phyloP scores from a whole-genome alignment of 2,113 vertebrate species.

The Cebus imitator region DNA sequence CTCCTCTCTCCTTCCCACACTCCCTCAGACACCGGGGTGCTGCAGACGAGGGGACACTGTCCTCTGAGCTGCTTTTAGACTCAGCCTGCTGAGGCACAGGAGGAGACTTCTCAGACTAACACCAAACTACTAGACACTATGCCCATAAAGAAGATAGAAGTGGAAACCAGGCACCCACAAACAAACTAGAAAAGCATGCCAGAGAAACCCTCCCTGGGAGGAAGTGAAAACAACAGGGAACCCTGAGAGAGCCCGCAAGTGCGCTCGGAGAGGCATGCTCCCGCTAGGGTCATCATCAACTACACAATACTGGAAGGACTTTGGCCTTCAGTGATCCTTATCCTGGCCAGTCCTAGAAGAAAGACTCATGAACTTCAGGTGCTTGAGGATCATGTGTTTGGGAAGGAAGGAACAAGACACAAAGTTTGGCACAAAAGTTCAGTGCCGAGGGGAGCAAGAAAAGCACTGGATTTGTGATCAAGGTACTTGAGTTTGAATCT shows the following conservation, averaged over 20 bases:
- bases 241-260: not conserved
- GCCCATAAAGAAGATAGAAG: not conserved
- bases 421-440: not conserved
- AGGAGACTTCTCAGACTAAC: not conserved
- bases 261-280: fast-evolving
- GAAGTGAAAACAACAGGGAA: not conserved
- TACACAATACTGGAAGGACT: not conserved
- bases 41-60: fast-evolving
- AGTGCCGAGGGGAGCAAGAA: not conserved
- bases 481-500: not conserved
- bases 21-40: not conserved
- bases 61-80: not conserved
- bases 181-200: not conserved
- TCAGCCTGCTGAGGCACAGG: not conserved
- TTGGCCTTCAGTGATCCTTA: not conserved
- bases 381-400: not conserved
- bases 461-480: not conserved
- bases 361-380: not conserved
- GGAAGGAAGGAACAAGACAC: not conserved
- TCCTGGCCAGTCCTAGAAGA: not conserved
- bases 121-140: not conserved
- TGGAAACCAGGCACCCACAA: not conserved
- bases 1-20: not conserved
- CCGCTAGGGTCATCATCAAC: not conserved
- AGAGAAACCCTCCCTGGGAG: not conserved